These are phyloP conservation scores for Linnaemya vulpina DNA, from an alignment of 2,888 invertebrate genomes.

Conservation along the genomic window DNA sequence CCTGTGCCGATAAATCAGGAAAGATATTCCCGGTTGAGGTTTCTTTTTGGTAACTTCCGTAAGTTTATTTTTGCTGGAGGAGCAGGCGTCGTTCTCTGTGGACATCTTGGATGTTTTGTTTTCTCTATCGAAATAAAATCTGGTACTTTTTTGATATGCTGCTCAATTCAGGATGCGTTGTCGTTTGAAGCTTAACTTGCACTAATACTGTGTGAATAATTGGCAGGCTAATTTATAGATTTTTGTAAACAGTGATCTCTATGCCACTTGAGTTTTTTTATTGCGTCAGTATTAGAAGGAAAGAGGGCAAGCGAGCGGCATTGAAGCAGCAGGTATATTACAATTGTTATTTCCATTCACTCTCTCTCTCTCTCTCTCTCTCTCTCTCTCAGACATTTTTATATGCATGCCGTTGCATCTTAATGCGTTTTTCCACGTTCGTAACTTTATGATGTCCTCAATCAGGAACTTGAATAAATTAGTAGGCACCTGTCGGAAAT, in stretches of 20 bases:
- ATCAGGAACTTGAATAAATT: too few relatives aligned
- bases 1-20: constrained; percentile 25
- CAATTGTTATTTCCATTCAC: not conserved
- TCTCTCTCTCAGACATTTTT: too few relatives aligned
- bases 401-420: too few relatives aligned
- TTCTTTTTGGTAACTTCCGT: not conserved
- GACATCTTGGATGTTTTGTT: not conserved
- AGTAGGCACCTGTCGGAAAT: too few relatives aligned
- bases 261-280: not conserved
- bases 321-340: not conserved
- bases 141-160: not conserved
- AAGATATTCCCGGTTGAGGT: not conserved
- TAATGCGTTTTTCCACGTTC: too few relatives aligned
- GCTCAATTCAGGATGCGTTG: not conserved
- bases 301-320: not conserved
- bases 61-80: not conserved
- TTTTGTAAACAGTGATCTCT: not conserved
- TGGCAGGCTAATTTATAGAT: constrained; percentile 42
- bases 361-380: too few relatives aligned
- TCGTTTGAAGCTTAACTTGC: not conserved
- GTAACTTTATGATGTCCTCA: too few relatives aligned
- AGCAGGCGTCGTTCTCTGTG: not conserved
- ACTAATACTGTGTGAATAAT: constrained; percentile 12
- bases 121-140: not conserved
- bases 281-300: too few relatives aligned